Conservation (phyloP, 2,797 vertebrate genomes). For the Onychomys leucogaster region DNA sequence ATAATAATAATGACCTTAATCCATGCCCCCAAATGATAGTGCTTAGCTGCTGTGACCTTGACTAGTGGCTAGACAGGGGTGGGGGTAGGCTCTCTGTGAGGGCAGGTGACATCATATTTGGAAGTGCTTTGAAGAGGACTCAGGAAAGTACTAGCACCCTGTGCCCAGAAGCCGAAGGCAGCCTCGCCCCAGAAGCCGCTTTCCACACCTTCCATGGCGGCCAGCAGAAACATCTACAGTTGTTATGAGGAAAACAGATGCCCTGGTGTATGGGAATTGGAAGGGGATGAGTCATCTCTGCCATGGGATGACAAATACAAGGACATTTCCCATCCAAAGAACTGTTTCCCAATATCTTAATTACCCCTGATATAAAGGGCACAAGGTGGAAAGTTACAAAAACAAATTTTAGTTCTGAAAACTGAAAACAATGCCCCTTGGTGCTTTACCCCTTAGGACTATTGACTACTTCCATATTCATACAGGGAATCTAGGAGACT, state of each 20-base stretch:
- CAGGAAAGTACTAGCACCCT: constrained; percentile 32
- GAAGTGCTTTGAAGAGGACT: constrained; percentile 49
- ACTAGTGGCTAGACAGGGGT: neutral
- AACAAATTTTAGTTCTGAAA: constrained; percentile 44
- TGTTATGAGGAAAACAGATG: constrained; percentile 66
- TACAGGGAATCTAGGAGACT: neutral
- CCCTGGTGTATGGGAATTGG: neutral
- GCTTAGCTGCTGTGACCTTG: neutral
- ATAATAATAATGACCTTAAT: constrained; percentile 49
- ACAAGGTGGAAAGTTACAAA: constrained; percentile 28
- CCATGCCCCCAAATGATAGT: neutral
- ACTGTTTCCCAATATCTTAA: neutral
- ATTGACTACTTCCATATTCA: constrained; percentile 27
- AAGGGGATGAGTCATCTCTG: neutral
- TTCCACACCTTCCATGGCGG: constrained; percentile 11
- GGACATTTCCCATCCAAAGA: neutral
- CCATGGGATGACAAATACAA: neutral
- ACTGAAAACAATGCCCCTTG: neutral
- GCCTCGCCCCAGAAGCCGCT: constrained; percentile 15
- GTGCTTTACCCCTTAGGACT: neutral
- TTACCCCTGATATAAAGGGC: neutral
- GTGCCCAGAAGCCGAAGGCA: neutral
- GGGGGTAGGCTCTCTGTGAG: constrained; percentile 48
- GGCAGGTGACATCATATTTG: constrained; percentile 66
- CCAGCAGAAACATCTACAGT: constrained; percentile 55